A percentile compares a stretch with the other conserved stretches of the same genome.
Evolutionary conservation across 1,140 invertebrate genomes (phyloP).

Genomic region (Armadillidium nasatum): DNA sequence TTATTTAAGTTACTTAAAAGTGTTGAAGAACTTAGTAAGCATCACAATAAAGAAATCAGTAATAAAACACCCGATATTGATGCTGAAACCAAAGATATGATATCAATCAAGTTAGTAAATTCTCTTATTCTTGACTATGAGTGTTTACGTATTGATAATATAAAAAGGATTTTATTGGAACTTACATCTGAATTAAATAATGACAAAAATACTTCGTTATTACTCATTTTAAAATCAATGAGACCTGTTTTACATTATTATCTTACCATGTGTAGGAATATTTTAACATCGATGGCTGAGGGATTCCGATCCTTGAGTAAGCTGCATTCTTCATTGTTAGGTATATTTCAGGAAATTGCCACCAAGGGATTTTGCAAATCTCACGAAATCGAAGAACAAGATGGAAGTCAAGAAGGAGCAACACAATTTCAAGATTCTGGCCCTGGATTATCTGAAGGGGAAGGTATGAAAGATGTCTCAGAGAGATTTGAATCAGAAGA

Average conservation of each 20-base stretch:
- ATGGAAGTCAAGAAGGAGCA: slow-evolving; percentile 52
- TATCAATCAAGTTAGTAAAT: slow-evolving; percentile 6
- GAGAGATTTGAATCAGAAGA: slow-evolving; percentile 89
- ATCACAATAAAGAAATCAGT: neutral
- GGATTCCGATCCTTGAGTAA: slow-evolving; percentile 73
- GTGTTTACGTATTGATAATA: slow-evolving; percentile 14
- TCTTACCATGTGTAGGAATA: slow-evolving; percentile 66
- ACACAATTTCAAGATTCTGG: slow-evolving; percentile 57
- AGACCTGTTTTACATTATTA: slow-evolving; percentile 75
- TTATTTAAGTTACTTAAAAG: neutral
- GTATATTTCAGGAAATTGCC: slow-evolving; percentile 77
- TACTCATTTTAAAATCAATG: slow-evolving; percentile 26
- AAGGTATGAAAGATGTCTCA: slow-evolving; percentile 90
- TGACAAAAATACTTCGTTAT: slow-evolving; percentile 7
- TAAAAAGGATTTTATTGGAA: slow-evolving; percentile 1
- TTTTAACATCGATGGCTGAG: slow-evolving; percentile 68
- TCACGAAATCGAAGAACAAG: slow-evolving; percentile 62
- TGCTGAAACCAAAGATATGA: neutral
- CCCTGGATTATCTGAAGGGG: slow-evolving; percentile 81
- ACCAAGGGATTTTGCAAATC: slow-evolving; percentile 92
- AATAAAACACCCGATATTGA: neutral
- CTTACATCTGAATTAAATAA: neutral
- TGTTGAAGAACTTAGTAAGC: neutral
- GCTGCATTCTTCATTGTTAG: slow-evolving; percentile 73
- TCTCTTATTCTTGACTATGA: slow-evolving; percentile 18